Base-by-base conservation (phyloP, 2,888 invertebrate genomes). In the Eurois occulta region DNA sequence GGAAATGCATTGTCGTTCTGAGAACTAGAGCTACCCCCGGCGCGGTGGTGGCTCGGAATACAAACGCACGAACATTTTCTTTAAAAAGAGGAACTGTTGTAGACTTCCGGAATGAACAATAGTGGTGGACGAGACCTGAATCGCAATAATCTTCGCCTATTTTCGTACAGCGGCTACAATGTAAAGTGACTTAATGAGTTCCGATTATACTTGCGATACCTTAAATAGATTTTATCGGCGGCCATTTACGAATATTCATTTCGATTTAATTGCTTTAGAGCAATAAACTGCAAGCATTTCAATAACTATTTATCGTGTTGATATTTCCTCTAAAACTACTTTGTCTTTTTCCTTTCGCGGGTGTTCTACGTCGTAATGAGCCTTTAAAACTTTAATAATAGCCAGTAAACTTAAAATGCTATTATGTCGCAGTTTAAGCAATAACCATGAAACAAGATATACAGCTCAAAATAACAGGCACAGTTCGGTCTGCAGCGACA, bases 71-170 rank as follows among this genome's bases (percentile, higher is more conserved):
- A 48, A 72, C 72, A 84, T 87, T 87, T 87, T 88, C 78, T 87
- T 80, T 84, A 86, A 86, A 88, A 88, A 88, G 83, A 88, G 89
- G 90, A 90, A 88, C 88, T 83, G 75, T 52, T 76, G 67, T 83
- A 86, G 89, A 90, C 92, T 91, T 92, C 92, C 92, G 89, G 83
- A 85, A 83, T n/a, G 84, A 87, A 91, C 92, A 91, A 91, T 91
- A 84, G 87, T 79, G 55, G 21, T 48, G 55, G 16, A 87, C 89
- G 87, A 85, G 90, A 79, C 79, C 38, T 66, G 90, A 87, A 90
- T 91, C 52, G 7, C 43, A 82, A 81, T 65, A 68, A 55, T 52
- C 69, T 41, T 72, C 38, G 69, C 72, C 84, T 84, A 86, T 84
- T 86, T 88, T 73, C 52, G 80, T 68, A 11, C 77, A 71, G 21